Base-by-base conservation (phyloP, 1,140 invertebrate genomes). In the Bombus haemorrhoidalis region DNA sequence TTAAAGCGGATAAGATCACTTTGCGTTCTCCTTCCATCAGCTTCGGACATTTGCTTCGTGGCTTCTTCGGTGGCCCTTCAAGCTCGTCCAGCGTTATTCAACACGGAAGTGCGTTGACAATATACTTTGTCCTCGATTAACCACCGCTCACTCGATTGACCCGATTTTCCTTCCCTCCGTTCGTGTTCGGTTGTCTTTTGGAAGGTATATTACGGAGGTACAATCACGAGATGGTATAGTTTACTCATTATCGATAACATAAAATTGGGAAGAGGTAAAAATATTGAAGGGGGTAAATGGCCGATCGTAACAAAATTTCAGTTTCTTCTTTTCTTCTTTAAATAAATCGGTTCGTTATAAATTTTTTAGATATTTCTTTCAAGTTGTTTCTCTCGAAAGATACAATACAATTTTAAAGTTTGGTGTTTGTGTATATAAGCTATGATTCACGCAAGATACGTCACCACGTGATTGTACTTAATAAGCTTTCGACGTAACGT, bases 1-100 rank as follows among this genome's bases (percentile, higher is more conserved):
- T 91, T 93, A 93, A 93, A 92, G 91, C 92, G 91, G 90, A 92
- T 94, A 93, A 93, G 93, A 93, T 94, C 92, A 94, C 92, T 93
- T 92, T 91, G 84, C 90, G 87, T 87, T 92, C 87, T 87, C 85
- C 83, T 79, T 91, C 59, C 73, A 87, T 78, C 83, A 71, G 47
- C 76, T 62, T 77, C 77, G 74, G 71, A 83, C 59, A 77, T 81
- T 81, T 34, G 53, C 66, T 66, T 77, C 59, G 79, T n/a, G 75
- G 64, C 9, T 71, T 81, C 53, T 62, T 32, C 59, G 53, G 72
- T 82, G 80, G 76, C 86, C 47, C 88, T 88, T 83, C 80, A 86
- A 88, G 72, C 72, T 64, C 57, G 28, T 41, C 71, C 59, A 37
- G 28, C 37, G 53, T 57, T 10, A 57, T 66, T 73, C 32, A 25